Percentiles rank a stretch among this genome's conserved stretches.
Evolutionary conservation across 2,888 invertebrate genomes (phyloP).

Genomic region (Ecdyonurus torrentis): DNA sequence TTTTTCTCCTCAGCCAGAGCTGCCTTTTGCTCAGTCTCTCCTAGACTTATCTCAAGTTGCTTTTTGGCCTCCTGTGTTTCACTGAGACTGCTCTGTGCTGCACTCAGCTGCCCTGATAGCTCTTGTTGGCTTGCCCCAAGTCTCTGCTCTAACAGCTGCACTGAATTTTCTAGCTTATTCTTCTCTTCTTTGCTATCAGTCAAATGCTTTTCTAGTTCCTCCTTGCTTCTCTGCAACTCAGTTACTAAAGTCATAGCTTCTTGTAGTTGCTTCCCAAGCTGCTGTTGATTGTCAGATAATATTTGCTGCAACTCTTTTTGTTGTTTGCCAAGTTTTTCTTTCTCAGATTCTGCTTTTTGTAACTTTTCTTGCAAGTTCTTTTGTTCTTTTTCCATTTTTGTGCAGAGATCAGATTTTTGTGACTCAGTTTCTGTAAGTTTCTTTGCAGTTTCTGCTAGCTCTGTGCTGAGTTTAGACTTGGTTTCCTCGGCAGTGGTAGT

Average conservation of each 20-base stretch:
- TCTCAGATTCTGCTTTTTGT: constrained; percentile 24
- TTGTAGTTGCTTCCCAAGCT: constrained; percentile 17
- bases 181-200: neutral
- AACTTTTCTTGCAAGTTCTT: constrained; percentile 26
- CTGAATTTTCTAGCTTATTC: neutral
- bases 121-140: constrained; percentile 1
- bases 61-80: neutral
- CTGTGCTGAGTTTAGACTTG: neutral
- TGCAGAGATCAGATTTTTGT: constrained; percentile 32
- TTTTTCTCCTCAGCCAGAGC: no score
- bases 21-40: constrained; percentile 5
- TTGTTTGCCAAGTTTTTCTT: constrained; percentile 25
- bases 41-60: neutral
- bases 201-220: constrained; percentile 5
- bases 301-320: constrained; percentile 23
- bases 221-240: constrained; percentile 8
- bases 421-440: constrained; percentile 27
- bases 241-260: constrained; percentile 21
- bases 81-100: neutral
- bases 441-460: constrained; percentile 8
- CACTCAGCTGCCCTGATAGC: neutral
- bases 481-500: neutral
- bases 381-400: constrained; percentile 27
- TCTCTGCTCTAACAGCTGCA: neutral
- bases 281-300: constrained; percentile 19